Evolutionary conservation across 2,888 invertebrate species (phyloP).

Genomic region (Temnothorax unifasciatus): DNA sequence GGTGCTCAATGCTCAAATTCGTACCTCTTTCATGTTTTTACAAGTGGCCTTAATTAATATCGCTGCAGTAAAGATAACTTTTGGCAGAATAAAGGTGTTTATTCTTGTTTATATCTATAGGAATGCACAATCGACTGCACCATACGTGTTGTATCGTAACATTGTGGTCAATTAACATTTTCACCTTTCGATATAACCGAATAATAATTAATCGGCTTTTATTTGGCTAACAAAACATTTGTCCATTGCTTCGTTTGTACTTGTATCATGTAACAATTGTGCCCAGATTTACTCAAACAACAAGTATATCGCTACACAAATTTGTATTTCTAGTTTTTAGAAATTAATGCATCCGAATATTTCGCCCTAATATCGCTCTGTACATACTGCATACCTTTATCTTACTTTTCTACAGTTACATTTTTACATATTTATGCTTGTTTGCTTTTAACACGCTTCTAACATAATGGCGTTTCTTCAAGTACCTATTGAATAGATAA

Average conservation of each 20-base stretch:
- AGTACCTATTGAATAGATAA: background rate
- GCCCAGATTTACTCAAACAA: background rate
- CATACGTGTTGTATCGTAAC: background rate
- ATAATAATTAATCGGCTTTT: background rate
- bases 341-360: background rate
- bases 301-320: background rate
- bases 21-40: slow-evolving; percentile 80
- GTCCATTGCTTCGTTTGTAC: slow-evolving; percentile 9
- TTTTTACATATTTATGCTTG: background rate
- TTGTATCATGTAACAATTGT: slow-evolving; percentile 8
- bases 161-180: background rate
- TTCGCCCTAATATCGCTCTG: background rate
- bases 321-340: background rate
- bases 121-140: slow-evolving; percentile 9
- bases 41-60: slow-evolving; percentile 82
- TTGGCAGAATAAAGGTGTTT: slow-evolving; percentile 83
- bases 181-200: background rate
- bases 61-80: slow-evolving; percentile 78
- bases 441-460: slow-evolving; percentile 7
- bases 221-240: background rate
- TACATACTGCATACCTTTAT: background rate
- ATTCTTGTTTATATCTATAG: slow-evolving; percentile 55
- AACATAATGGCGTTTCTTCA: background rate
- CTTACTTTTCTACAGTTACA: background rate
- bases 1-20: slow-evolving; percentile 82